Evolutionary conservation across 1,140 invertebrate species (phyloP).

Genomic region (Chrysoperla carnea): DNA sequence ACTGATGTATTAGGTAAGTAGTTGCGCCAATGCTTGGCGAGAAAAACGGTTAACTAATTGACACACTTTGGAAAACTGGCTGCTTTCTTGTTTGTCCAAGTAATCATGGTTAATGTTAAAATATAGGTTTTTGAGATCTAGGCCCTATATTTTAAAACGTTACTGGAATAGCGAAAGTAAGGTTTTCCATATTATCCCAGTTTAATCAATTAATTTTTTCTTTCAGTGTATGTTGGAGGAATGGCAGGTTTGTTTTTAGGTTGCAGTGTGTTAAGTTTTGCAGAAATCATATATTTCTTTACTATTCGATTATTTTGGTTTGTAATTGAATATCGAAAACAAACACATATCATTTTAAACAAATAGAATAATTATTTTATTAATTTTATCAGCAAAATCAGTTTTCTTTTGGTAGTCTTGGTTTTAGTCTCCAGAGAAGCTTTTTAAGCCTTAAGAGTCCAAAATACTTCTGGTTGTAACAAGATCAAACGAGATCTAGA

Average conservation of each 20-base stretch:
- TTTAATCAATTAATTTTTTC: neutral
- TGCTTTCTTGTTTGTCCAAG: too few relatives aligned
- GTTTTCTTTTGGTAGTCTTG: neutral
- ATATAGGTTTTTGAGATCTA: too few relatives aligned
- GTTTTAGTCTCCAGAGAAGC: too few relatives aligned
- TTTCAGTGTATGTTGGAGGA: conserved; percentile 46
- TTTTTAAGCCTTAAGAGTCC: too few relatives aligned
- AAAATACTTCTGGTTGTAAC: too few relatives aligned
- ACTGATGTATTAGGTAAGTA: conserved; percentile 42
- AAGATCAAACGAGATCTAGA: too few relatives aligned
- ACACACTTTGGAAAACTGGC: too few relatives aligned
- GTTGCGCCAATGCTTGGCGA: neutral
- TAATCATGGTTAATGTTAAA: too few relatives aligned
- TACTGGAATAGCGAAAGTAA: too few relatives aligned
- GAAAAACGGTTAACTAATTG: too few relatives aligned
- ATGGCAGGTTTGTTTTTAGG: conserved; percentile 50
- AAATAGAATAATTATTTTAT: neutral
- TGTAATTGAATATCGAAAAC: conserved; percentile 3
- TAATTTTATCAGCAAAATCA: neutral
- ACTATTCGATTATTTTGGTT: conserved; percentile 38
- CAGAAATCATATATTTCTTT: conserved; percentile 47
- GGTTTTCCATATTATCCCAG: too few relatives aligned
- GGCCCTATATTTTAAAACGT: too few relatives aligned
- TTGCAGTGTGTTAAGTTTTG: conserved; percentile 45
- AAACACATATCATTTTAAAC: neutral